Base-by-base conservation (phyloP, 1,140 invertebrate species). In the Alviniconcha marisindica region DNA sequence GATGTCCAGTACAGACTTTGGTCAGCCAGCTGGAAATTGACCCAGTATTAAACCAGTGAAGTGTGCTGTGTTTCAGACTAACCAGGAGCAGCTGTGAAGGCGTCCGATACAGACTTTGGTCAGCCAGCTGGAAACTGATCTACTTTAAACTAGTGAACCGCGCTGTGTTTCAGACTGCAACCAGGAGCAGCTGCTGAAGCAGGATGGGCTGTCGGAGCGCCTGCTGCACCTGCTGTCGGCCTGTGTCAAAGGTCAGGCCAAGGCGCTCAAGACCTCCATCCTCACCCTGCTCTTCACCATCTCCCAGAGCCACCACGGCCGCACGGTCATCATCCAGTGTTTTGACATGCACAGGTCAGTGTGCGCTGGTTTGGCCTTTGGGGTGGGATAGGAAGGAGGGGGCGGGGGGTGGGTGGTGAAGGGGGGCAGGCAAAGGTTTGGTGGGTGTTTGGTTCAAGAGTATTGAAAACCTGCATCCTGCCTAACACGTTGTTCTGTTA, bases 141-240 rank as follows among this genome's bases (percentile, higher is more conserved):
- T n/a, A n/a, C n/a, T n/a, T n/a, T n/a, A n/a, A n/a, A n/a, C n/a
- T n/a, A n/a, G n/a, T n/a, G n/a, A n/a, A n/a, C n/a, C n/a, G n/a
- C n/a, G n/a, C n/a, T 77, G 18, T 77, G 79, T 83, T 84, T 56
- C 87, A 91, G 91, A 91, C 44, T 84, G 85, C 21, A 92, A 88
- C 78, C 88, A 89, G 51, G 82, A 89, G 74, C 76, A 88, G 48
- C 48, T 91, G 15, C 48, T 92, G 69, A 51, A 86, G 56, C 69
- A 80, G 15, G 74, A 85, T 60, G 83, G 84, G 66, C 83, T 91
- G 31, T 44, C 87, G 36, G 74, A 82, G 5, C 76, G 85, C 31
- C 69, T 90, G 44, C 71, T 85, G 18, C n/a, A 69, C n/a, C 84
- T 90, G 54, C 82, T 92, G 51, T 85, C 87, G 36, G 83, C 85